Base-by-base conservation (phyloP, 2,888 invertebrate genomes). In the Villa cingulata region DNA sequence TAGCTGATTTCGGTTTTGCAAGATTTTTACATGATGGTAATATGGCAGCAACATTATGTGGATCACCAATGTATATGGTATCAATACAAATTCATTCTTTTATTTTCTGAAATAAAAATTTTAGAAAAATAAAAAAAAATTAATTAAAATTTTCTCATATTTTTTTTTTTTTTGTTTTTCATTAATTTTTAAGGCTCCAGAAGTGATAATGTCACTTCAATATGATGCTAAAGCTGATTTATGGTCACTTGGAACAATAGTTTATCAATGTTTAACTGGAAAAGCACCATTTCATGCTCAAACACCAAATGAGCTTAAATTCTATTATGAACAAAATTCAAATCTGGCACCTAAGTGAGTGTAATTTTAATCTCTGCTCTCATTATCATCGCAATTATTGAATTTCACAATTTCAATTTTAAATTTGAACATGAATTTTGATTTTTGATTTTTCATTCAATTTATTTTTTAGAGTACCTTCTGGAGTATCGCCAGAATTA, bases 41-140 rank as follows among this genome's bases (percentile, higher is more conserved):
- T 47, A 99, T 98, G 98, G 98, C 98, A 47, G 97, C 95, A 53
- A 98, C 98, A 32, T 75, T 99, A 38, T 98, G 98, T 71, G 98
- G 98, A 41, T 98, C 97, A 42, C 98, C 98, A 15, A 98, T 98
- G 98, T 98, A 98, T 66, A 98, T 98, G 97, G 92, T 91, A 72
- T 75, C 9, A 29, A 20, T 20, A 1, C 9, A 19, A 15, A 34
- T 14, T n/a, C n/a, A n/a, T n/a, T n/a, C n/a, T 9, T 29, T 9
- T 29, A 29, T 29, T 9, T n/a, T n/a, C n/a, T n/a, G n/a, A n/a
- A n/a, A n/a, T n/a, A n/a, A n/a, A n/a, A n/a, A n/a, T n/a, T n/a
- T n/a, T n/a, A n/a, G n/a, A n/a, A n/a, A n/a, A n/a, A n/a, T n/a
- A n/a, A n/a, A n/a, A n/a, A n/a, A n/a, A n/a, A n/a, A n/a, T n/a